phyloP scores from a whole-genome alignment of 2,888 invertebrate genomes.

The Melipona beecheii region DNA sequence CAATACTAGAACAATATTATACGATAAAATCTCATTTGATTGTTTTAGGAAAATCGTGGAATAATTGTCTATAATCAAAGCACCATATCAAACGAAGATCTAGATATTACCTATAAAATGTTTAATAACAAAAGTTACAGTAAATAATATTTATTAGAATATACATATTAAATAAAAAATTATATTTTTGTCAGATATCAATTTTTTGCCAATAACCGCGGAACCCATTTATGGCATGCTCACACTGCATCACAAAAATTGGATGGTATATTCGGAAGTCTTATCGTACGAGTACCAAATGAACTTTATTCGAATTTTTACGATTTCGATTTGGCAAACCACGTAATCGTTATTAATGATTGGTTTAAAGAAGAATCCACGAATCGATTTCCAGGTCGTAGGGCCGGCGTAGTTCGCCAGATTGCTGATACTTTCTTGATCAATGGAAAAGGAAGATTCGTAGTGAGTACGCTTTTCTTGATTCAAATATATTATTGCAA shows the following conservation, averaged over 20 bases:
- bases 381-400: conserved; percentile 82
- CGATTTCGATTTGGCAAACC: conserved; percentile 85
- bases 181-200: conserved; percentile 76
- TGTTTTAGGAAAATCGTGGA: neutral
- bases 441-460: conserved; percentile 77
- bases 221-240: conserved; percentile 83
- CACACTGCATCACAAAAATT: conserved; percentile 85
- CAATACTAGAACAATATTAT: neutral
- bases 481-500: neutral
- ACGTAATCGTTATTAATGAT: conserved; percentile 86
- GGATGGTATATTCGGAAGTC: conserved; percentile 87
- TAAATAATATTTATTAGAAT: neutral
- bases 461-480: conserved; percentile 4
- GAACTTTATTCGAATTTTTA: conserved; percentile 78
- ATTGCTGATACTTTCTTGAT: conserved; percentile 80
- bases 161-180: no score
- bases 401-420: conserved; percentile 82
- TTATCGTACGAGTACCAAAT: conserved; percentile 86
- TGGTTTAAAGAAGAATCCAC: conserved; percentile 83
- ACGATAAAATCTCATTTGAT: neutral
- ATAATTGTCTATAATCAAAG: no score
- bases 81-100: neutral
- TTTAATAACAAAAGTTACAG: neutral
- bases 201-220: conserved; percentile 78
- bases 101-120: neutral